Evolutionary conservation across 1,140 invertebrate genomes (phyloP), one percentile per base, ranked within the genome.

Genomic region (Sesamia nonagrioides): DNA sequence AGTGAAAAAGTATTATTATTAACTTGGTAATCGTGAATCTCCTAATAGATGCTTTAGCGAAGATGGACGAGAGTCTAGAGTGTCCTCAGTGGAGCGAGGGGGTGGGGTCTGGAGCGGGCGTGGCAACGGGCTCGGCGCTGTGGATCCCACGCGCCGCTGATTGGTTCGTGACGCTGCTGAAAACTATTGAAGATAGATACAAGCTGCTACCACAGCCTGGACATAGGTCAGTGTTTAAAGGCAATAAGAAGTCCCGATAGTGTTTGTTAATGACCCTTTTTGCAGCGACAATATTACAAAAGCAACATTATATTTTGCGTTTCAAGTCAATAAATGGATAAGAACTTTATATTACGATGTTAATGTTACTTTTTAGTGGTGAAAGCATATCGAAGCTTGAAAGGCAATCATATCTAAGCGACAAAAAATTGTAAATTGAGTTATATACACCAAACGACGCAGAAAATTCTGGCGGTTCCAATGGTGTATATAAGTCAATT

Each of bases 121-220:
- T 96, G 58, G 97, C 97, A 35, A 95, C 97, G 84, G 96, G 95
- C 40, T 95, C 96, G 56, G 96, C 97, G 71, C 94, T 97, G 88
- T 97, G 97, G 96, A 96, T 98, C 69, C 97, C 97, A 27, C 96
- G 96, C 83, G 97, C 97, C 89, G 97, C 97, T 45, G 97, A 98
- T 89, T 97, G 96, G 85, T 97, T 98, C 88, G 95, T 98, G 27
- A 96, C 97, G 0, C 93, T 99, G 1, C 93, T 99, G 37, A 96
- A 97, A 71, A 98, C 98, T 2, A 98, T 99, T 33, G 98, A 98
- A 77, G 98, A 99, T 87, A 95, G 98, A 82, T 99, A 99, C 87
- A 97, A 97, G 82, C 95, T 96, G 52, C 91, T 99, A 71, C 98
- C 98, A 35, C 97, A 98, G 88, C 97, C 98, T 0, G 97, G 97